Percentiles rank a stretch among this genome's conserved stretches.
phyloP scores from a whole-genome alignment of 2,113 vertebrate genomes.

The Perca flavescens region DNA sequence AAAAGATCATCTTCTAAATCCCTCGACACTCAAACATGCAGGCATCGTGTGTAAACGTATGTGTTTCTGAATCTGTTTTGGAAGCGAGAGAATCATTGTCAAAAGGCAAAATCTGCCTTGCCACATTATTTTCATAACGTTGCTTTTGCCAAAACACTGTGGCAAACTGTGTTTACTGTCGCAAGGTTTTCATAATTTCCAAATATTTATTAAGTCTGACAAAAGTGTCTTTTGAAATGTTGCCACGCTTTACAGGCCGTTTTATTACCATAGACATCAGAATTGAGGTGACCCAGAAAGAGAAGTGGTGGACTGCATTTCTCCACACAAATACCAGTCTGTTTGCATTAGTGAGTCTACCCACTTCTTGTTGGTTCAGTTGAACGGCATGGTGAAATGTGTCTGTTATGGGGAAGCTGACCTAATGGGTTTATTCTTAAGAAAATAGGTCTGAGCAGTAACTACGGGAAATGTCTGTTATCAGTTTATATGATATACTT shows the following conservation, averaged over 20 bases:
- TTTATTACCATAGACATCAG: background rate
- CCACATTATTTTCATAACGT: background rate
- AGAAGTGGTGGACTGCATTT: conserved; percentile 9
- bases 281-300: background rate
- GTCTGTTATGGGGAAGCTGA: background rate
- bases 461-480: background rate
- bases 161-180: background rate
- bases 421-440: background rate
- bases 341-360: background rate
- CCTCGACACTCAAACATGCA: background rate
- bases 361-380: background rate
- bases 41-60: background rate
- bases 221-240: background rate
- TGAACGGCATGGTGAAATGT: background rate
- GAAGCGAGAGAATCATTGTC: background rate
- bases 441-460: background rate
- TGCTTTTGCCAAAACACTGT: background rate
- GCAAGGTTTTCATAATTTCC: background rate
- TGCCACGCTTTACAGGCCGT: background rate
- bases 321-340: background rate
- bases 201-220: background rate
- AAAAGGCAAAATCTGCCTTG: background rate
- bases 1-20: background rate
- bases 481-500: background rate
- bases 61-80: background rate